These are phyloP conservation scores for Opisthograptis luteolata DNA, from an alignment of 2,888 invertebrate genomes.

Conservation along the genomic window DNA sequence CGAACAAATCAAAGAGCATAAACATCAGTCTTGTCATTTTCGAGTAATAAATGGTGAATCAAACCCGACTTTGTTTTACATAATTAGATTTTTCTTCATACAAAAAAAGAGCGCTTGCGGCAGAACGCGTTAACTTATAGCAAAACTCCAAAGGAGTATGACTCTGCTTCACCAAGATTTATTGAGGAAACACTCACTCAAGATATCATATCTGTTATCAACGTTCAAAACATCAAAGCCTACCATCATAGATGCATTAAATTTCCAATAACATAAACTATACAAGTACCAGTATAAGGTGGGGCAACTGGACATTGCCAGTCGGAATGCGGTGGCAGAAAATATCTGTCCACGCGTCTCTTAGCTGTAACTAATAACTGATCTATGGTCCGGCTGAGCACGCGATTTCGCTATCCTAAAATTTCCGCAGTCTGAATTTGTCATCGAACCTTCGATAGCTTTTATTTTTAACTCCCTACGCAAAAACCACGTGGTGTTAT, in stretches of 20 bases:
- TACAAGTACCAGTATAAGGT: neutral
- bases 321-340: conserved; percentile 1
- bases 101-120: no score
- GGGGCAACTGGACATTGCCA: neutral
- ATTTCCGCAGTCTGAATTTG: neutral
- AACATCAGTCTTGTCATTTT: no score
- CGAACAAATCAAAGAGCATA: no score
- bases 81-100: no score
- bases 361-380: neutral
- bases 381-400: neutral
- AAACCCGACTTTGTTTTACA: no score
- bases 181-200: neutral
- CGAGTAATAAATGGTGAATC: no score
- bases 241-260: neutral
- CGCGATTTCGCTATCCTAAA: conserved; percentile 7
- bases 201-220: neutral
- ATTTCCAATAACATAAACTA: conserved; percentile 1
- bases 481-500: no score
- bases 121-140: no score
- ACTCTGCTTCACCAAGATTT: neutral
- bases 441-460: no score
- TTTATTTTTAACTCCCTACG: no score
- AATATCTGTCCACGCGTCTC: conserved; percentile 7
- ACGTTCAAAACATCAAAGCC: neutral
- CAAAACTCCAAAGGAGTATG: no score